Percentiles rank a stretch among this genome's conserved stretches.
phyloP scores from a whole-genome alignment of 2,888 invertebrate species.

The Heliconius charithonia region DNA sequence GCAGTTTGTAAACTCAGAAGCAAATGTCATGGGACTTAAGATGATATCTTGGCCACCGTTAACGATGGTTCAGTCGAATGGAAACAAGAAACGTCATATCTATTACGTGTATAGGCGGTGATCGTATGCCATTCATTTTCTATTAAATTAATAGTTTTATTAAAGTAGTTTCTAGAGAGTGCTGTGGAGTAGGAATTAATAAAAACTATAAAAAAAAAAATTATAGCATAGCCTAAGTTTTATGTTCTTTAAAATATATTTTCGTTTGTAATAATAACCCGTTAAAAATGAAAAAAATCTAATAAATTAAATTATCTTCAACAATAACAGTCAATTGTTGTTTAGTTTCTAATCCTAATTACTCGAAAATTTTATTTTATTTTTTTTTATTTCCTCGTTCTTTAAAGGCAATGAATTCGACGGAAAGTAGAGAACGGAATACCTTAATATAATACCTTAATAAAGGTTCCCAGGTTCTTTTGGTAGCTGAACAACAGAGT shows the following conservation, averaged over 20 bases:
- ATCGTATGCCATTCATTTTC: not conserved
- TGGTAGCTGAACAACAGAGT: too few species aligned
- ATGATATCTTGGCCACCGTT: slow-evolving; percentile 69
- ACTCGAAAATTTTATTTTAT: too few species aligned
- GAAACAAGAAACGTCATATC: slow-evolving; percentile 57
- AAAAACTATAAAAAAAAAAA: not conserved
- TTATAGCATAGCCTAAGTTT: not conserved
- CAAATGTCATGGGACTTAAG: slow-evolving; percentile 57
- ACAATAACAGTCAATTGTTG: too few species aligned
- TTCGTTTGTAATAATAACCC: too few species aligned
- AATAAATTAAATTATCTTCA: too few species aligned
- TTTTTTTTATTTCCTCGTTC: too few species aligned
- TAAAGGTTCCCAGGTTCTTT: too few species aligned
- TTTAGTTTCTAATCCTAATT: too few species aligned
- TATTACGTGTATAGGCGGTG: slow-evolving; percentile 35
- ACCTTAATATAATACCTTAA: too few species aligned
- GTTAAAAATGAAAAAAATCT: too few species aligned
- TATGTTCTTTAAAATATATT: not conserved
- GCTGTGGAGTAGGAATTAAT: not conserved
- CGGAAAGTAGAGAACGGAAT: too few species aligned
- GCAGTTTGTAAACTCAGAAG: slow-evolving; percentile 60
- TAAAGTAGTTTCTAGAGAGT: not conserved
- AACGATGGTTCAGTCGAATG: slow-evolving; percentile 73
- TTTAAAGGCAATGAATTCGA: too few species aligned
- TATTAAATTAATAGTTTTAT: not conserved